Conservation (phyloP, 2,797 vertebrate species). For the Pseudochirops corinnae region DNA sequence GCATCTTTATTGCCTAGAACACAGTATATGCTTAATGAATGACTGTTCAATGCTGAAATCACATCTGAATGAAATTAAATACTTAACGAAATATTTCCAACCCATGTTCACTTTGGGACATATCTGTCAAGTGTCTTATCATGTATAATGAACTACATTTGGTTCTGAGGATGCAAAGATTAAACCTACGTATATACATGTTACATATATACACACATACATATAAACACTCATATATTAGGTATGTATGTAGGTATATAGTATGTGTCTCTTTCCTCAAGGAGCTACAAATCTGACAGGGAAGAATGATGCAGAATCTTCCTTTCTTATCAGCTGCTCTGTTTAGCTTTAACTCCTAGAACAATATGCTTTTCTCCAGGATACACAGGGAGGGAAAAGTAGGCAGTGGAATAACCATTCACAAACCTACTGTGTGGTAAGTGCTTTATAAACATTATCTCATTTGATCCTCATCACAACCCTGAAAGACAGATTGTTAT, state of each 20-base stretch:
- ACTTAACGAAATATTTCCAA: not conserved
- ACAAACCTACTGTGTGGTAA: not conserved
- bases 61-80: not conserved
- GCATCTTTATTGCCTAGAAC: not conserved
- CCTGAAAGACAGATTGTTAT: not conserved
- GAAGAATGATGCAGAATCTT: not conserved
- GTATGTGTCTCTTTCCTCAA: not conserved
- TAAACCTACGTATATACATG: not conserved
- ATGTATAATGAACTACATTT: not conserved
- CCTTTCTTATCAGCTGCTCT: not conserved
- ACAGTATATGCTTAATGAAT: not conserved
- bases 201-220: not conserved
- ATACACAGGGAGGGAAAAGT: not conserved
- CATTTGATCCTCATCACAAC: not conserved
- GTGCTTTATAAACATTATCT: not conserved
- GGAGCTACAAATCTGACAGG: not conserved
- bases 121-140: not conserved
- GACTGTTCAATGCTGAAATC: not conserved
- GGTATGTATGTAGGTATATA: not conserved
- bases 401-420: not conserved
- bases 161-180: not conserved
- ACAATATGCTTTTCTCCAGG: not conserved
- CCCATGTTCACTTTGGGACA: slow-evolving; percentile 16
- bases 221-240: too few relatives aligned
- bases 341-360: not conserved